phyloP scores from a whole-genome alignment of 2,113 vertebrate species.

The Catharus fuscescens region DNA sequence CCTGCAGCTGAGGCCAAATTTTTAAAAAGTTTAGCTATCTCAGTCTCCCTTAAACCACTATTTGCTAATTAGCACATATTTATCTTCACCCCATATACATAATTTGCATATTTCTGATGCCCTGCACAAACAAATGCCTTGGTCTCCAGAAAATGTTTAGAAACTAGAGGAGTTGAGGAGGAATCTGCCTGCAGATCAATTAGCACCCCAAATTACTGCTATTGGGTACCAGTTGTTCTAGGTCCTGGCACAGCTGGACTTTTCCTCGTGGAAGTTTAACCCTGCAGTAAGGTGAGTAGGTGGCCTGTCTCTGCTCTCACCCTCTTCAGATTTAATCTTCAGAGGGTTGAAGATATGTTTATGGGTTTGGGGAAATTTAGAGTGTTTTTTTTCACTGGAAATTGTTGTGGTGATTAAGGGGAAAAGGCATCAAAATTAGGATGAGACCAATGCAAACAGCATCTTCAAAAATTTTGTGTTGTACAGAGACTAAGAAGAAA shows the following conservation, averaged over 20 bases:
- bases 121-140: background rate
- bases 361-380: background rate
- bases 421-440: background rate
- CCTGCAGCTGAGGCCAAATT: background rate
- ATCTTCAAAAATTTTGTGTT: background rate
- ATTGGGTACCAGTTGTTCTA: background rate
- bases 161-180: background rate
- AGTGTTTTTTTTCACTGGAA: background rate
- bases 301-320: background rate
- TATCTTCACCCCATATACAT: background rate
- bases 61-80: background rate
- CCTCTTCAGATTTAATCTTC: background rate
- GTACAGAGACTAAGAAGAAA: background rate
- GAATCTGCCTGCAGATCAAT: background rate
- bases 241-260: background rate
- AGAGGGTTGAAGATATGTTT: background rate
- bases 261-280: background rate
- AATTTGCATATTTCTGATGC: background rate
- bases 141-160: background rate
- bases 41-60: background rate
- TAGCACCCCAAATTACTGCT: background rate
- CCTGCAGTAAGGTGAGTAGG: background rate
- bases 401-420: background rate
- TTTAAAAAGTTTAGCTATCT: background rate
- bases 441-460: background rate